phyloP scores from a whole-genome alignment of 2,113 vertebrate species.

The Cynoglossus semilaevis region DNA sequence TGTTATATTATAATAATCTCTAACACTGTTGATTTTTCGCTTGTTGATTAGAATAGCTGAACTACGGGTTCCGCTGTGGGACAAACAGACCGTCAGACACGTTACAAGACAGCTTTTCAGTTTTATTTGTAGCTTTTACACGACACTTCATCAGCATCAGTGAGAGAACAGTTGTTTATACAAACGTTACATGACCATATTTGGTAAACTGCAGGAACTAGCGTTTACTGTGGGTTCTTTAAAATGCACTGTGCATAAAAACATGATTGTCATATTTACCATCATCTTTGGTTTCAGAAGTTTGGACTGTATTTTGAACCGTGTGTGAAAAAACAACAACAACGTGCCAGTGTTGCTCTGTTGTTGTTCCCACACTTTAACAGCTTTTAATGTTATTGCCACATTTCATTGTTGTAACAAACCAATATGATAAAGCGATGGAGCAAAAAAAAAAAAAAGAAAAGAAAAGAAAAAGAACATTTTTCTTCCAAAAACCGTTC shows the following conservation, averaged over 20 bases:
- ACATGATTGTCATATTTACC: conserved; percentile 17
- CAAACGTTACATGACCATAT: too few species aligned
- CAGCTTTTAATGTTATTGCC: conserved; percentile 5
- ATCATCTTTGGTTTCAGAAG: conserved; percentile 34
- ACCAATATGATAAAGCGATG: conserved; percentile 7
- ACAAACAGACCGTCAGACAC: neutral
- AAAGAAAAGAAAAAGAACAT: neutral
- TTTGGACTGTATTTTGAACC: conserved; percentile 15
- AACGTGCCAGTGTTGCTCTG: conserved; percentile 13
- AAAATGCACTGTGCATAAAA: conserved; percentile 17
- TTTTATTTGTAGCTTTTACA: conserved; percentile 52
- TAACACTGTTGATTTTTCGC: too few species aligned
- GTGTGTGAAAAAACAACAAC: conserved; percentile 1
- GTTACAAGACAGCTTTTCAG: conserved; percentile 1
- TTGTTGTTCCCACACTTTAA: neutral
- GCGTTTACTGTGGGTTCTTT: conserved; percentile 15
- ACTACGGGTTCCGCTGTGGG: neutral
- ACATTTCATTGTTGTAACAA: neutral
- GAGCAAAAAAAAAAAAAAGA: neutral
- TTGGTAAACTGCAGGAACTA: conserved; percentile 16
- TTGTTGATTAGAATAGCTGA: too few species aligned
- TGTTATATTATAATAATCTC: too few species aligned
- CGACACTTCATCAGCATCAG: conserved; percentile 32
- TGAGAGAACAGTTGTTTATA: conserved; percentile 9
- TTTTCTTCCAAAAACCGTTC: conserved; percentile 28